A percentile compares a stretch with the other conserved stretches of the same genome.
These are phyloP conservation scores for Terrapene triunguis DNA, from an alignment of 2,113 vertebrate genomes.

Conservation along the genomic window DNA sequence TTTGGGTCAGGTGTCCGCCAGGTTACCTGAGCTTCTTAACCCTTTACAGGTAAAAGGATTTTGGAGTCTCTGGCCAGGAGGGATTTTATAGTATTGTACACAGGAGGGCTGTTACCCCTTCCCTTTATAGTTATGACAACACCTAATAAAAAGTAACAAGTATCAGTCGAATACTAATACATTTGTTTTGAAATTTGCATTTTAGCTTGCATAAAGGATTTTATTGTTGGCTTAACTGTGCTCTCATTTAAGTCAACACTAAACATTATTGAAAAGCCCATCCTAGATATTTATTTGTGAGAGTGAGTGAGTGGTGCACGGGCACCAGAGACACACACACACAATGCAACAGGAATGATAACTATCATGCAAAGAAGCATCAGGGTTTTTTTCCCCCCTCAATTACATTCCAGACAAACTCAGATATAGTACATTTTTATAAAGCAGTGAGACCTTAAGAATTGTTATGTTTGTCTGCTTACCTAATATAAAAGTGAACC, in stretches of 20 bases:
- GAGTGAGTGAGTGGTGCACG: neutral
- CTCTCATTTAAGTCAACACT: neutral
- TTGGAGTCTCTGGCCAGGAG: no score
- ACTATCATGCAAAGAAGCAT: neutral
- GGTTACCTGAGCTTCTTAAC: no score
- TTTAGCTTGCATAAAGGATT: neutral
- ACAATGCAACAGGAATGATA: neutral
- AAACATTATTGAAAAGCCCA: neutral
- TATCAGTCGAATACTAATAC: neutral
- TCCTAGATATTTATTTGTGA: neutral
- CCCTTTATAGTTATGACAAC: no score
- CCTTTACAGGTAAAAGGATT: no score
- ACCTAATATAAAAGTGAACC: slow-evolving; percentile 72
- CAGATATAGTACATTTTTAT: neutral
- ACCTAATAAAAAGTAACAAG: neutral
- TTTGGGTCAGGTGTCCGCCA: no score
- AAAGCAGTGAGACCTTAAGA: neutral
- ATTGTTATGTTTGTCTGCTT: slow-evolving; percentile 9
- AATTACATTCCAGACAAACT: neutral
- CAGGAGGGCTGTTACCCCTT: no score
- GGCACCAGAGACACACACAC: neutral
- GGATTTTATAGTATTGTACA: no score
- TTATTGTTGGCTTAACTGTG: neutral
- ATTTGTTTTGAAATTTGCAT: neutral
- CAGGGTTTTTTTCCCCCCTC: neutral